Evolutionary conservation across 2,888 invertebrate genomes (phyloP).

Genomic region (Osedax frankpressi): DNA sequence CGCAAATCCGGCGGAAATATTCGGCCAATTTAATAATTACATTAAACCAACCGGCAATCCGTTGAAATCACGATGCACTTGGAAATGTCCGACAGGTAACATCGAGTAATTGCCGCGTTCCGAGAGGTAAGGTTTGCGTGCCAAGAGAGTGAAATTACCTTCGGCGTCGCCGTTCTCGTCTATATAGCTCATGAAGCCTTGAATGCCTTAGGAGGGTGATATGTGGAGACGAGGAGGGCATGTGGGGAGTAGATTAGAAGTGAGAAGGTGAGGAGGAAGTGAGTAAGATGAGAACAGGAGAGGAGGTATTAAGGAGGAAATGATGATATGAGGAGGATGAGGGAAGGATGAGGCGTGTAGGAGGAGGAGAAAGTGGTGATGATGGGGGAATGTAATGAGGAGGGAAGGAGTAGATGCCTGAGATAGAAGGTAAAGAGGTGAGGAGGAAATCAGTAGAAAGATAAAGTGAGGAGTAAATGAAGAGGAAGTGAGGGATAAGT

Average conservation of each 20-base stretch:
- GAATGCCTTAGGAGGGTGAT: conserved; percentile 36
- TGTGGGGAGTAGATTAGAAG: background rate
- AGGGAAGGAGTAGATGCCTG: no score
- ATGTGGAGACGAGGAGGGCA: background rate
- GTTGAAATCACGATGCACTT: conserved; percentile 14
- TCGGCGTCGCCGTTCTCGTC: conserved; percentile 43
- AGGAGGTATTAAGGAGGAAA: background rate
- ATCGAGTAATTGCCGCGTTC: conserved; percentile 33
- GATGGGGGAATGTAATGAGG: no score
- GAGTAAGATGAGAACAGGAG: background rate
- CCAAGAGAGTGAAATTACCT: conserved; percentile 41
- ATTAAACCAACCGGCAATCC: conserved; percentile 20
- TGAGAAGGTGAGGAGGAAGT: background rate
- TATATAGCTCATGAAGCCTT: conserved; percentile 37
- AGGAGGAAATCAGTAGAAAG: no score
- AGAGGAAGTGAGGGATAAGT: no score
- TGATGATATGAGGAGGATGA: no score
- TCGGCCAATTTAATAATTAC: no score
- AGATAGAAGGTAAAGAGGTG: no score
- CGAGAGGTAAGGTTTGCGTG: conserved; percentile 26
- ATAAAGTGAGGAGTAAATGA: no score
- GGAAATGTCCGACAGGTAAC: conserved; percentile 36
- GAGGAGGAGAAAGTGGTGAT: no score
- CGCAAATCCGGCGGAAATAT: conserved; percentile 13
- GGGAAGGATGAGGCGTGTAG: no score